A percentile compares a stretch with the other conserved stretches of the same genome.
These are phyloP conservation scores for Diarsia brunnea DNA, from an alignment of 2,888 invertebrate genomes.

Conservation along the genomic window DNA sequence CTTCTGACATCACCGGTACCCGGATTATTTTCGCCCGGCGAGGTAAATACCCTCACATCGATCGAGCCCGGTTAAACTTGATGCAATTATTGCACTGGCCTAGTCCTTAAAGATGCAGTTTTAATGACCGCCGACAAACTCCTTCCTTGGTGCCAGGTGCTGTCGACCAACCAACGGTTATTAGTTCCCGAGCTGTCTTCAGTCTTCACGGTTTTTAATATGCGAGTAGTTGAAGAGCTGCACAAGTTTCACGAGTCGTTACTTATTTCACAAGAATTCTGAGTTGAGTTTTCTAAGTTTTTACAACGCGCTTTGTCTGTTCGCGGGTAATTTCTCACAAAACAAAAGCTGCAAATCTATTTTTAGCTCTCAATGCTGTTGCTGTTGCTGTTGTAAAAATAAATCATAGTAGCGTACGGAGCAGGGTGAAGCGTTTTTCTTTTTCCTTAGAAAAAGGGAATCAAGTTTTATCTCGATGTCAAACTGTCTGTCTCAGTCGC, in stretches of 20 bases:
- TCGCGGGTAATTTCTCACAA: constrained; percentile 24
- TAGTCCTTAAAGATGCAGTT: constrained; percentile 84
- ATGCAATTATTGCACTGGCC: constrained; percentile 90
- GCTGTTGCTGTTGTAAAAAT: constrained; percentile 45
- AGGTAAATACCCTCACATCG: constrained; percentile 91
- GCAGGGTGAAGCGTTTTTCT: constrained; percentile 58
- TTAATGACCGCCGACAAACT: constrained; percentile 72
- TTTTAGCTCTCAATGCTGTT: constrained; percentile 45
- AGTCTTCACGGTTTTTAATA: constrained; percentile 47
- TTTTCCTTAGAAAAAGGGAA: constrained; percentile 55
- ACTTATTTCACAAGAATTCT: constrained; percentile 35
- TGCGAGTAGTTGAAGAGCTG: constrained; percentile 20
- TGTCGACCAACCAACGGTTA: constrained; percentile 30
- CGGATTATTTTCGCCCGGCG: constrained; percentile 90
- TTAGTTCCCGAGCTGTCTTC: constrained; percentile 30
- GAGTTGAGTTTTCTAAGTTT: constrained; percentile 15
- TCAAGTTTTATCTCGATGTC: constrained; percentile 55
- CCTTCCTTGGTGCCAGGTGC: constrained; percentile 33
- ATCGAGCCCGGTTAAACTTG: constrained; percentile 89
- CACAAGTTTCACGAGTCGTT: constrained; percentile 50
- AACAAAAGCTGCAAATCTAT: constrained; percentile 44
- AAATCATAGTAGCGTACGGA: constrained; percentile 54
- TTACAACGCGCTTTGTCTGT: background rate
- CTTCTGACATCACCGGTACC: constrained; percentile 89
- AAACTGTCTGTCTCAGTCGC: constrained; percentile 43